phyloP scores from a whole-genome alignment of 2,113 vertebrate species.

The Megaceryle torquata region DNA sequence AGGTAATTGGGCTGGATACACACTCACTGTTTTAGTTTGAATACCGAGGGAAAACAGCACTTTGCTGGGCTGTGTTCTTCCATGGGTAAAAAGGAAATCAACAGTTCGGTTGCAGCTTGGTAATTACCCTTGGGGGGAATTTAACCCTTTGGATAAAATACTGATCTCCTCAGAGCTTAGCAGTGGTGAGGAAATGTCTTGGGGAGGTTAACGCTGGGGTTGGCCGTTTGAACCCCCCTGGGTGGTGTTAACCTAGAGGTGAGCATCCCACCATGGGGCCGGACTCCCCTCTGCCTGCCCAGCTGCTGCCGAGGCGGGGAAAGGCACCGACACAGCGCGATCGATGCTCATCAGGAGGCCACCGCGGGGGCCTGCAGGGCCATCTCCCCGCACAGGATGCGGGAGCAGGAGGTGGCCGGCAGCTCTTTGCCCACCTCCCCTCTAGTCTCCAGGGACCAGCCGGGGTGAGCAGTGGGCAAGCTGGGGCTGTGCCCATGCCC shows the following conservation, averaged over 20 bases:
- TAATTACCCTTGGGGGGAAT: background rate
- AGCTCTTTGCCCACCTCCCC: background rate
- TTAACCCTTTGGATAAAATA: background rate
- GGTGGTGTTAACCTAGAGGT: background rate
- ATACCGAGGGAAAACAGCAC: background rate
- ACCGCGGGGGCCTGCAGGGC: background rate
- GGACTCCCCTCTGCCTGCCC: background rate
- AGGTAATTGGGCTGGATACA: background rate
- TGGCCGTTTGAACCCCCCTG: background rate
- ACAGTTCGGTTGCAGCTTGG: background rate
- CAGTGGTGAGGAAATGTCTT: background rate
- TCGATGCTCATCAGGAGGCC: background rate
- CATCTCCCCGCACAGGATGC: background rate
- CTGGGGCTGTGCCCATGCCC: rapidly evolving
- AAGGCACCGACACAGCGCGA: background rate
- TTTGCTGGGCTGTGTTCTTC: background rate
- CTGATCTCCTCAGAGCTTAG: background rate
- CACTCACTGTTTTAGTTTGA: background rate
- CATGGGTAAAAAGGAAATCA: background rate
- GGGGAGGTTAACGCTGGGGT: background rate
- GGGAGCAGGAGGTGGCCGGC: background rate
- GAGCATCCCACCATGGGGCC: rapidly evolving
- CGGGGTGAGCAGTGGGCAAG: rapidly evolving
- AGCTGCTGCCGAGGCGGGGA: background rate
- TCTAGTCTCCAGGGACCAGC: background rate